Evolutionary conservation across 2,797 vertebrate genomes (phyloP).

Genomic region (Manis javanica): DNA sequence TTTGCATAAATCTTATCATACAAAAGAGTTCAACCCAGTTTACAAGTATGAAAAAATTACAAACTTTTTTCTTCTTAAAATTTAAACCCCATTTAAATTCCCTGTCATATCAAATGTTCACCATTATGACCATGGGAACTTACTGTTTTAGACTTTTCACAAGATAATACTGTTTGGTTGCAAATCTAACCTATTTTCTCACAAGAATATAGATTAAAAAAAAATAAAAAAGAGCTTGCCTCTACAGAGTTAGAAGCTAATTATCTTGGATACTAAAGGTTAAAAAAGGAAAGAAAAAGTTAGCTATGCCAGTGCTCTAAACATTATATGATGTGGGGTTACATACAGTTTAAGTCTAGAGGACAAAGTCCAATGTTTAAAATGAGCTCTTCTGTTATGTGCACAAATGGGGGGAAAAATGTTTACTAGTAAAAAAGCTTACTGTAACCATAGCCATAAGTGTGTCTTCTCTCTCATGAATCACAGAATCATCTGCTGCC

Average conservation of each 20-base stretch:
- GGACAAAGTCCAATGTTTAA: conserved; percentile 1
- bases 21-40: not conserved
- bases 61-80: conserved; percentile 45
- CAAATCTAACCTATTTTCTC: conserved; percentile 20
- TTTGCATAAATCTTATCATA: not conserved
- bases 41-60: not conserved
- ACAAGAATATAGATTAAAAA: not conserved
- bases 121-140: conserved; percentile 4
- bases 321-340: not conserved
- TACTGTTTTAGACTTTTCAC: conserved; percentile 3
- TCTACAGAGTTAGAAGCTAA: not conserved
- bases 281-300: conserved; percentile 12
- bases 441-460: not conserved
- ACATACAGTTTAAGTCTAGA: conserved; percentile 12
- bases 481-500: conserved; percentile 30
- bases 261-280: conserved; percentile 14
- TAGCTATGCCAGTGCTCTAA: not conserved
- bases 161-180: conserved; percentile 38
- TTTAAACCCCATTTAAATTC: not conserved
- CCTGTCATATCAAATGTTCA: not conserved
- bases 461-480: conserved; percentile 40
- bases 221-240: not conserved
- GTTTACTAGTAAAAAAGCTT: conserved; percentile 46
- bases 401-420: not conserved
- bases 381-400: conserved; percentile 44